Evolutionary conservation across 1,140 invertebrate genomes (phyloP).

Genomic region (Chrysopa pallens): DNA sequence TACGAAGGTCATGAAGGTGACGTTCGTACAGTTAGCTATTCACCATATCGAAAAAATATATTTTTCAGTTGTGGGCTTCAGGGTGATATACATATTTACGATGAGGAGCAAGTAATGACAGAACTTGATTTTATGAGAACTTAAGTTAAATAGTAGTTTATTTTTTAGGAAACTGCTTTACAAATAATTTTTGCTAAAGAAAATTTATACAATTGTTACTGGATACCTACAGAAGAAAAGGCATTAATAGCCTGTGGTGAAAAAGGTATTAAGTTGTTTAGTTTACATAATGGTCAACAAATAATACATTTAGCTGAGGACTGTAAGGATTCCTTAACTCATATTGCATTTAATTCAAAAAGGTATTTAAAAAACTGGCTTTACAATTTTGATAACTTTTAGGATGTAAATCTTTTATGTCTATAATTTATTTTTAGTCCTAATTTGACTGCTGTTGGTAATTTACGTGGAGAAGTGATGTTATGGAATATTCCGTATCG

Average conservation of each 20-base stretch:
- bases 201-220: slow-evolving; percentile 9
- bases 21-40: slow-evolving; percentile 14
- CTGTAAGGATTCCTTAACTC: slow-evolving; percentile 7
- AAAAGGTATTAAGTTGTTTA: slow-evolving; percentile 13
- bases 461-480: slow-evolving; percentile 13
- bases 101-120: slow-evolving; percentile 13
- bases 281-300: slow-evolving; percentile 11
- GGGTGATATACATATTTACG: slow-evolving; percentile 17
- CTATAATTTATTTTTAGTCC: slow-evolving; percentile 9
- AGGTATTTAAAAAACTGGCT: no score
- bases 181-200: slow-evolving; percentile 16
- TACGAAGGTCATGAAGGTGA: slow-evolving; percentile 18
- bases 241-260: slow-evolving; percentile 13
- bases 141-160: slow-evolving; percentile 1
- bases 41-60: slow-evolving; percentile 14
- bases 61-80: slow-evolving; percentile 16
- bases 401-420: no score
- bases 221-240: slow-evolving; percentile 16
- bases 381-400: no score
- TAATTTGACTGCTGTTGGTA: slow-evolving; percentile 14
- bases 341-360: not conserved
- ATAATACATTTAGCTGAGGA: slow-evolving; percentile 8
- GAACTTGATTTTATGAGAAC: not conserved
- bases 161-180: slow-evolving; percentile 15
- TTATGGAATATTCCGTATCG: slow-evolving; percentile 16